phyloP scores from a whole-genome alignment of 2,888 invertebrate genomes.

The Agrochola lota region DNA sequence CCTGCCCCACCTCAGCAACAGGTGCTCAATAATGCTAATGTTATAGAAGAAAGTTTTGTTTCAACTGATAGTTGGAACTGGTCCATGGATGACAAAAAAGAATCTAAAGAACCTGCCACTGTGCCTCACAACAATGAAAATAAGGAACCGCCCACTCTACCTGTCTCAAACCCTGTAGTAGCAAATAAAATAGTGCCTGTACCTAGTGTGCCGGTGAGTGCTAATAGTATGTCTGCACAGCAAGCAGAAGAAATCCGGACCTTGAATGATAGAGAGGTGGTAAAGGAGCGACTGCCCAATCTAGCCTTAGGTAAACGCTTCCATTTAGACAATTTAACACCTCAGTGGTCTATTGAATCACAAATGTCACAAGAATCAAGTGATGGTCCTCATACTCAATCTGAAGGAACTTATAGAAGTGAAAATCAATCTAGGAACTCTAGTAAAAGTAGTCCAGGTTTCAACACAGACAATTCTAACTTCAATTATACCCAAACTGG shows the following conservation, averaged over 20 bases:
- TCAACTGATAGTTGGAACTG: slow-evolving; percentile 91
- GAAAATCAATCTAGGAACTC: slow-evolving; percentile 90
- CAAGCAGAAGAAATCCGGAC: slow-evolving; percentile 79
- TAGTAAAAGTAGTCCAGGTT: slow-evolving; percentile 86
- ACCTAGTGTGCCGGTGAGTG: slow-evolving; percentile 62
- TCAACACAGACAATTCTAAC: slow-evolving; percentile 82
- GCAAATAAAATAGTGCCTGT: slow-evolving; percentile 71
- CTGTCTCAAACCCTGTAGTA: slow-evolving; percentile 64
- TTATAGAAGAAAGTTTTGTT: slow-evolving; percentile 91
- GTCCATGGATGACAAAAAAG: slow-evolving; percentile 89
- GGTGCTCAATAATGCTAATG: slow-evolving; percentile 84
- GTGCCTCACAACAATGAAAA: slow-evolving; percentile 65
- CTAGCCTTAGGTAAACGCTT: slow-evolving; percentile 85
- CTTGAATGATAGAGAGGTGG: slow-evolving; percentile 83
- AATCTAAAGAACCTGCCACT: slow-evolving; percentile 65
- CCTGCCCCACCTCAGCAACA: slow-evolving; percentile 65
- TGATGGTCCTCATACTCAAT: slow-evolving; percentile 91
- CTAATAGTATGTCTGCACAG: slow-evolving; percentile 67
- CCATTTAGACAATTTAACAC: slow-evolving; percentile 86
- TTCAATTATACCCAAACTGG: slow-evolving; percentile 83
- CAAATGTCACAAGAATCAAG: slow-evolving; percentile 92
- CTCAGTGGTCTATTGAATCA: slow-evolving; percentile 92
- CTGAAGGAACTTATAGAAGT: slow-evolving; percentile 91
- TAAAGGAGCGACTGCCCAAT: slow-evolving; percentile 85
- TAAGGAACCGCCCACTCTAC: slow-evolving; percentile 60